Evolutionary conservation across 2,113 vertebrate genomes (phyloP).

Genomic region (Mastomys natalensis): DNA sequence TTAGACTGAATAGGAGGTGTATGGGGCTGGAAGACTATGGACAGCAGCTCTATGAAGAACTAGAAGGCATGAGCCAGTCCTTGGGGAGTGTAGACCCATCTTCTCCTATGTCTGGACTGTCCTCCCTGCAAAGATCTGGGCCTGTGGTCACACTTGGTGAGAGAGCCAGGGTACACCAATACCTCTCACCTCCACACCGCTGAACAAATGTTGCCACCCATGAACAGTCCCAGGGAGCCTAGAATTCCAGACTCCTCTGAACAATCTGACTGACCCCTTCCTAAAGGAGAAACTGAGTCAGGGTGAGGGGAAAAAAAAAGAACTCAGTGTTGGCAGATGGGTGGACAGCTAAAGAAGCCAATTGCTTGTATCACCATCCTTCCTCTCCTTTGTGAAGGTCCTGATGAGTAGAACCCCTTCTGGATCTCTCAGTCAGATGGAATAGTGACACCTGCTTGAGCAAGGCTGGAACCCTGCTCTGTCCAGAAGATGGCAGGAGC

Average conservation of each 20-base stretch:
- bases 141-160: rapidly evolving
- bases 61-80: background rate
- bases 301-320: background rate
- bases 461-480: background rate
- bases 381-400: background rate
- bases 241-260: background rate
- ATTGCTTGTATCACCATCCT: too few relatives aligned
- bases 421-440: background rate
- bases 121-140: background rate
- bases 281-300: conserved; percentile 43
- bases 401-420: rapidly evolving
- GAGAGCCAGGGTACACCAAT: background rate
- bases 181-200: background rate
- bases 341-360: background rate
- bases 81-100: background rate
- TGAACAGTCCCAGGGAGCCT: rapidly evolving
- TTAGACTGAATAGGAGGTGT: background rate
- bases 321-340: background rate
- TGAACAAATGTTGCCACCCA: background rate
- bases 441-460: background rate
- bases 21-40: background rate
- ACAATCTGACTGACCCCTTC: background rate
- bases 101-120: background rate
- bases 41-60: background rate
- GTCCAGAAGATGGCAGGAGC: background rate